A percentile compares a stretch with the other conserved stretches of the same genome.
Conservation (phyloP, 2,797 vertebrate genomes). For the Petrocephalus sullivani region DNA sequence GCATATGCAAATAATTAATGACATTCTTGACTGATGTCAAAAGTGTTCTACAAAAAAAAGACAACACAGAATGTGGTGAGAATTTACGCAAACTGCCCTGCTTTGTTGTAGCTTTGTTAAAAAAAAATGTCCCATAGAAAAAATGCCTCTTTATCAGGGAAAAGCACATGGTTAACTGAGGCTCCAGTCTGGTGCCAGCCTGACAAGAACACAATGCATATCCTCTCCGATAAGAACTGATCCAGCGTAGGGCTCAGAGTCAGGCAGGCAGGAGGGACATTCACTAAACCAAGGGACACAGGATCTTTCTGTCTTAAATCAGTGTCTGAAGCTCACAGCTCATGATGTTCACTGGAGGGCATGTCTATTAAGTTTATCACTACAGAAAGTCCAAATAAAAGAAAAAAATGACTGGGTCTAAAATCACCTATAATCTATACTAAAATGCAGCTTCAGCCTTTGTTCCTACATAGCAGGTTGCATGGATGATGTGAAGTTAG, state of each 20-base stretch:
- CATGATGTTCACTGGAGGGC: not conserved
- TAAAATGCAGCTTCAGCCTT: not conserved
- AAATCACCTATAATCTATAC: not conserved
- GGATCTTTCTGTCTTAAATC: not conserved
- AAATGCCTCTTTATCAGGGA: constrained; percentile 15
- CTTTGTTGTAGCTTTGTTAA: constrained; percentile 21
- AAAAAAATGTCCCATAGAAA: not conserved
- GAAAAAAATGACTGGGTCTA: not conserved
- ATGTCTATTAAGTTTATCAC: not conserved
- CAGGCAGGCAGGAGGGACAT: not conserved
- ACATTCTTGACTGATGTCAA: not conserved
- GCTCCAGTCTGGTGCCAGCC: constrained; percentile 16
- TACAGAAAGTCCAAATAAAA: not conserved
- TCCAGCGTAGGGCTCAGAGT: not conserved
- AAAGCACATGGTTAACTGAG: constrained; percentile 13
- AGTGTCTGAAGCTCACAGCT: not conserved
- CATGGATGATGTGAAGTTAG: not conserved
- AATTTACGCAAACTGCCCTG: constrained; percentile 21
- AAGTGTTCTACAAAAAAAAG: not conserved
- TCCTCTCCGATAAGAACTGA: not conserved
- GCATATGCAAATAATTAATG: not conserved
- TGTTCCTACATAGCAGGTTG: not conserved
- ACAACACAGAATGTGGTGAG: not conserved
- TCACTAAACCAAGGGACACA: not conserved
- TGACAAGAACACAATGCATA: constrained; percentile 23